Evolutionary conservation across 2,888 invertebrate genomes (phyloP), one percentile per base, ranked within the genome.

Genomic region (Gerris lacustris): DNA sequence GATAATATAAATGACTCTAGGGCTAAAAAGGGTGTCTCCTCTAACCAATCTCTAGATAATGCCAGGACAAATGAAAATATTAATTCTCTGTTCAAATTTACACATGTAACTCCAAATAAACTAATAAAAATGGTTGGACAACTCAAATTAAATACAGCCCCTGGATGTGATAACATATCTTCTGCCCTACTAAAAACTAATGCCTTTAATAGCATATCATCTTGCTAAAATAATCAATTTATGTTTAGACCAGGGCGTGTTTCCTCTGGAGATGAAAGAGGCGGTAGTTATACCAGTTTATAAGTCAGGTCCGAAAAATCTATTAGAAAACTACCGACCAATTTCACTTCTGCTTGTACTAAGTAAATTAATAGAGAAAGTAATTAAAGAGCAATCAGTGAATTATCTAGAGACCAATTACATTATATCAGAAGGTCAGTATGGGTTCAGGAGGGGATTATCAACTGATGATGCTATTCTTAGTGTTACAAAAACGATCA

Each of bases 51-150:
- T 11, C 11, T 7, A 7, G 47, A 47, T 11, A 47, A 47, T 7
- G 47, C 47, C 47, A 47, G 47, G 47, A 47, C 47, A 47, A 47
- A n/a, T n/a, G n/a, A n/a, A n/a, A n/a, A n/a, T n/a, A n/a, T n/a
- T n/a, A n/a, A n/a, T n/a, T n/a, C n/a, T n/a, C n/a, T n/a, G n/a
- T n/a, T n/a, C n/a, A n/a, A n/a, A n/a, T n/a, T n/a, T n/a, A n/a
- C n/a, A n/a, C n/a, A 47, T 47, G 11, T 47, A 47, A 47, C 47
- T 47, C 47, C 47, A 47, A 11, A 6, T 7, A 7, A 7, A 11
- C 11, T 47, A 47, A 47, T 47, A 47, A 47, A 47, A 11, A 47
- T 47, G 11, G 47, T 47, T 47, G 47, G 11, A 47, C 7, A 47
- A 7, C 47, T 47, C 11, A 47, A 47, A 11, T 47, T 11, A 7